phyloP scores from a whole-genome alignment of 2,797 vertebrate genomes.

The Cynopterus sphinx region DNA sequence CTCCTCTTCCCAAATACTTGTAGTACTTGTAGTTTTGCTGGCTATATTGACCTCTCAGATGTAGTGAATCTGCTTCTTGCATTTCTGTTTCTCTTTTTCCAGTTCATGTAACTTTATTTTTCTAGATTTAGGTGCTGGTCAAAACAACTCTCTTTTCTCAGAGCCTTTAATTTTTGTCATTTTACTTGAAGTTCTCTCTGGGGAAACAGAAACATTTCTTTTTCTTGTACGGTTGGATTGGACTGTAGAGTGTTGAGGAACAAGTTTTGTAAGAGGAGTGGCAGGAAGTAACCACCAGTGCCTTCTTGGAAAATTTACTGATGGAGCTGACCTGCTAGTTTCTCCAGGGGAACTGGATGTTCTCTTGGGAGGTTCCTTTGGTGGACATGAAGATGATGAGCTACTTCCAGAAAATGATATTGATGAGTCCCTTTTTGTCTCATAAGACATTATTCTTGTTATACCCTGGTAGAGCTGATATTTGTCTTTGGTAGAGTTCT shows the following conservation, averaged over 20 bases:
- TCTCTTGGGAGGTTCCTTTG: slow-evolving; percentile 90
- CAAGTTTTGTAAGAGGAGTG: slow-evolving; percentile 87
- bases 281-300: slow-evolving; percentile 79
- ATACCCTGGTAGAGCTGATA: slow-evolving; percentile 87
- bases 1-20: too few species aligned
- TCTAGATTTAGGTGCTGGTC: slow-evolving; percentile 88
- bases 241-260: slow-evolving; percentile 84
- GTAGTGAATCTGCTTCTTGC: slow-evolving; percentile 92
- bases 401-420: slow-evolving; percentile 92
- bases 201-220: slow-evolving; percentile 85
- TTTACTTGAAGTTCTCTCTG: slow-evolving; percentile 87
- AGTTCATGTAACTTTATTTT: slow-evolving; percentile 88
- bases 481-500: slow-evolving; percentile 90
- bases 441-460: slow-evolving; percentile 91
- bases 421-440: slow-evolving; percentile 92
- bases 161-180: slow-evolving; percentile 88
- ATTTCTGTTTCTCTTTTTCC: slow-evolving; percentile 93
- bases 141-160: slow-evolving; percentile 84
- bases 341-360: slow-evolving; percentile 87
- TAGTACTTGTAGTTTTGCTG: slow-evolving; percentile 86
- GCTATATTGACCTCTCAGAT: slow-evolving; percentile 94
- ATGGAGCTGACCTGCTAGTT: slow-evolving; percentile 80
- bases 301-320: slow-evolving; percentile 82
- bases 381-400: slow-evolving; percentile 87
- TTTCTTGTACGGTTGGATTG: slow-evolving; percentile 82